A percentile compares a stretch with the other conserved stretches of the same genome.
These are phyloP conservation scores for Oophaga sylvatica DNA, from an alignment of 2,797 vertebrate genomes.

Conservation along the genomic window DNA sequence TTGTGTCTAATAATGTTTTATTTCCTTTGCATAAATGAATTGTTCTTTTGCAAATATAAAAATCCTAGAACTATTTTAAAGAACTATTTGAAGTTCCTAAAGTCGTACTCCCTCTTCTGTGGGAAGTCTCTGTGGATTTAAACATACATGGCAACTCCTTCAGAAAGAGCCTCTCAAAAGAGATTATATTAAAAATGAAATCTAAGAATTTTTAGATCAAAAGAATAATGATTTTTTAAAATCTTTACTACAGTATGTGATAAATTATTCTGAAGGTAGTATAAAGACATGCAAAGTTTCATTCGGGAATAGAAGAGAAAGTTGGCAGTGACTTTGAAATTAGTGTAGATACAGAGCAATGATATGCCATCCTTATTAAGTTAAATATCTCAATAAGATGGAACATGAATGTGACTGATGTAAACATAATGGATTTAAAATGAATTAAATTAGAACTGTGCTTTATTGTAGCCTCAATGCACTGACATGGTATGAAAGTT, in stretches of 20 bases:
- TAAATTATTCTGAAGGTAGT: slow-evolving; percentile 80
- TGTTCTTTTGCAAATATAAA: slow-evolving; percentile 64
- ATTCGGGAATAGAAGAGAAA: slow-evolving; percentile 67
- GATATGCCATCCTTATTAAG: slow-evolving; percentile 51
- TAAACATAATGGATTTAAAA: slow-evolving; percentile 43
- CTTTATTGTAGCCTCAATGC: slow-evolving; percentile 23
- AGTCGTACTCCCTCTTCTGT: slow-evolving; percentile 66
- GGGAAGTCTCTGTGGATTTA: slow-evolving; percentile 72
- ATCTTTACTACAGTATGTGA: slow-evolving; percentile 74
- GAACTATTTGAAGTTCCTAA: slow-evolving; percentile 66
- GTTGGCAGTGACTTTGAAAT: slow-evolving; percentile 74
- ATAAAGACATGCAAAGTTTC: slow-evolving; percentile 74
- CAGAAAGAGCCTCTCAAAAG: slow-evolving; percentile 73
- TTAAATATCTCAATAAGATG: slow-evolving; percentile 46
- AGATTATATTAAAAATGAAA: slow-evolving; percentile 80
- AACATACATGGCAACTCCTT: slow-evolving; percentile 73
- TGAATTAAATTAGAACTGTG: slow-evolving; percentile 23
- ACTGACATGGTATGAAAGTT: background rate
- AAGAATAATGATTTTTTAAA: slow-evolving; percentile 79
- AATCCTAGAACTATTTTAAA: slow-evolving; percentile 64
- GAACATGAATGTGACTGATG: slow-evolving; percentile 44
- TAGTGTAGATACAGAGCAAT: slow-evolving; percentile 56
- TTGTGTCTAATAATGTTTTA: slow-evolving; percentile 52
- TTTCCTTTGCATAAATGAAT: slow-evolving; percentile 64
- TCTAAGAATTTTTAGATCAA: slow-evolving; percentile 82